Base-by-base conservation (phyloP, 2,113 vertebrate species). In the Xiphophorus maculatus region DNA sequence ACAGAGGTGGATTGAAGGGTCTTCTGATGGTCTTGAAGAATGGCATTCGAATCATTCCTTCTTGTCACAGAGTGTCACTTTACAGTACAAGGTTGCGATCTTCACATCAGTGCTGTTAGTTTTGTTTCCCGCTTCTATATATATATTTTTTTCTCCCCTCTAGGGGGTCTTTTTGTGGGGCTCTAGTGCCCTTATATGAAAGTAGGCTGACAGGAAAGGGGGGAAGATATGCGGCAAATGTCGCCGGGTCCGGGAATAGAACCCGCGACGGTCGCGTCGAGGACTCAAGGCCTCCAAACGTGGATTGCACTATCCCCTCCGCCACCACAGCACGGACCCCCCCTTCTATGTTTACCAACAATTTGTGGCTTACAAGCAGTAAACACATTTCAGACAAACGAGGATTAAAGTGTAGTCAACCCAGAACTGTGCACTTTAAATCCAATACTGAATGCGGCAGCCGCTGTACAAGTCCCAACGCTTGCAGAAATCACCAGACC, bases 401-500 rank as follows among this genome's bases (percentile, higher is more conserved):
- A n/a, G 51, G 51, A 58, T 58, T 10, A 11, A 58, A 63, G 27
- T 30, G 1, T 29, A 30, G 14, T 63, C 61, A 30, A 28, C 5
- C 29, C 61, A 63, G 61, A 61, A 33, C 8, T 17, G 1, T 22
- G 11, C 9, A 1, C 25, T 66, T 66, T 27, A 66, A 40, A 30
- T 9, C 30, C 63, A 64, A 3, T 33, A 22, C 28, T 17, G 63
- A 29, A 33, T 29, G 28, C 12, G 3, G 63, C 63, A 64, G 30
- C 25, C 9, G n/a, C 5, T n/a, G 51, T 58, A 25, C 22, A 25
- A 66, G 62, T 80, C 63, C 63, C 74, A 71, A 63, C 74, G 28
- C 60, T 37, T 68, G 62, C 64, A 73, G 64, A 62, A 73, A 69
- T 63, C 54, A 22, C 44, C 60, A 67, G 48, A 61, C n/a, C 37